Evolutionary conservation across 2,797 vertebrate species (phyloP).

Genomic region (Trachurus trachurus): DNA sequence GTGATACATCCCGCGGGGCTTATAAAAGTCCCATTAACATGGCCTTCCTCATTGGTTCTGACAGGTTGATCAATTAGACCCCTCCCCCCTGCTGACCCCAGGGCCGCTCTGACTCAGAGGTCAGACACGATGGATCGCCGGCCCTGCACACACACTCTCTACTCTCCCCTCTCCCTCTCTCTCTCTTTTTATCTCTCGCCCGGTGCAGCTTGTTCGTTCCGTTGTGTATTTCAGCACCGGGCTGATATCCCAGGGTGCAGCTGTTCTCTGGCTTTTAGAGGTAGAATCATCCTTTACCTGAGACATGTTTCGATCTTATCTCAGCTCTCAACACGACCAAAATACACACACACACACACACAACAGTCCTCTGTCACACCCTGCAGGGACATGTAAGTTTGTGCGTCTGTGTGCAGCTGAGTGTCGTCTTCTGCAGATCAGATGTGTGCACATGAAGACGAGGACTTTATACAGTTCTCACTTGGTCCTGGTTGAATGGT

Average conservation of each 20-base stretch:
- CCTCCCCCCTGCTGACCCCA: conserved; percentile 91
- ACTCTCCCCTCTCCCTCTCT: conserved; percentile 15
- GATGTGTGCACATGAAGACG: neutral
- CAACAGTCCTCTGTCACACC: neutral
- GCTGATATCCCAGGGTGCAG: conserved; percentile 59
- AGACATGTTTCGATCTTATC: conserved; percentile 61
- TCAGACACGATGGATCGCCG: conserved; percentile 88
- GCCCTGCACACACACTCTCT: conserved; percentile 57
- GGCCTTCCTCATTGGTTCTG: conserved; percentile 94
- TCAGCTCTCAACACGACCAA: conserved; percentile 37
- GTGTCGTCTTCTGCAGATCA: neutral
- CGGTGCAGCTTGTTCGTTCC: conserved; percentile 48
- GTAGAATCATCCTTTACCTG: conserved; percentile 55
- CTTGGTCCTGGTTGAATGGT: neutral
- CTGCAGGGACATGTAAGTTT: neutral
- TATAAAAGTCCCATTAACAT: conserved; percentile 98
- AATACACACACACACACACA: conserved; percentile 33
- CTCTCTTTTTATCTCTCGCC: conserved; percentile 48
- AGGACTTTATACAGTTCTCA: neutral
- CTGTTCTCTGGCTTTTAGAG: conserved; percentile 54
- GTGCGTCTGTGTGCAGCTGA: neutral
- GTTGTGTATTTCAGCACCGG: conserved; percentile 19
- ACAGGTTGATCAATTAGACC: conserved; percentile 97
- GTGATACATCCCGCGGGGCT: conserved; percentile 88
- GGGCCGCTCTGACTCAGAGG: conserved; percentile 90